Evolutionary conservation across 53 echinoderm and acorn worm genomes (phyloP).

Genomic region (Glandiceps talaboti): DNA sequence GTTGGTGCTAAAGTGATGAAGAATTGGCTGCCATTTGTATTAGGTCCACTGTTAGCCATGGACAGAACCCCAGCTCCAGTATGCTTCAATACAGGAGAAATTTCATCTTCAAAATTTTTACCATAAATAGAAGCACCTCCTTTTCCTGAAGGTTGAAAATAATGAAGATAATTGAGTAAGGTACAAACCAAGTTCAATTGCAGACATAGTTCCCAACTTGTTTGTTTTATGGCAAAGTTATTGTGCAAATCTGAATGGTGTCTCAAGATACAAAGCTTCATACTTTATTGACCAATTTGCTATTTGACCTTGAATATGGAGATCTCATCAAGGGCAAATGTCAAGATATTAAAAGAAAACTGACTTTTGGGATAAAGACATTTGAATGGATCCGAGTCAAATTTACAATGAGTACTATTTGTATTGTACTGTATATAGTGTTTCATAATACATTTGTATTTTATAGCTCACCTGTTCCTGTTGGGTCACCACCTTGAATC

Average conservation of each 20-base stretch:
- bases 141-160: slow-evolving; percentile 29
- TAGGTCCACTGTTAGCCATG: slow-evolving; percentile 97
- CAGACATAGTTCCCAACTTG: too few species aligned
- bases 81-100: slow-evolving; percentile 66
- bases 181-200: too few species aligned
- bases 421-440: background rate
- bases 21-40: slow-evolving; percentile 95
- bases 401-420: background rate
- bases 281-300: too few species aligned
- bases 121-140: slow-evolving; percentile 92
- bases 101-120: slow-evolving; percentile 71
- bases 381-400: background rate
- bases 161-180: background rate
- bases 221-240: too few species aligned
- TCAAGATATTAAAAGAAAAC: too few species aligned
- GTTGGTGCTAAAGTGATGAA: slow-evolving; percentile 80
- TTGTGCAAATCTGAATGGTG: too few species aligned
- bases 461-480: slow-evolving; percentile 73
- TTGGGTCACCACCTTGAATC: slow-evolving; percentile 95
- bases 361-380: too few species aligned
- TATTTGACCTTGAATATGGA: too few species aligned
- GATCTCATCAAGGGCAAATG: too few species aligned
- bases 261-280: too few species aligned
- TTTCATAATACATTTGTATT: too few species aligned
- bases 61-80: slow-evolving; percentile 86